Percentiles rank a stretch among this genome's conserved stretches.
phyloP scores from a whole-genome alignment of 35 echinoderm and acorn worm genomes.

The Ophioderma brevispina region DNA sequence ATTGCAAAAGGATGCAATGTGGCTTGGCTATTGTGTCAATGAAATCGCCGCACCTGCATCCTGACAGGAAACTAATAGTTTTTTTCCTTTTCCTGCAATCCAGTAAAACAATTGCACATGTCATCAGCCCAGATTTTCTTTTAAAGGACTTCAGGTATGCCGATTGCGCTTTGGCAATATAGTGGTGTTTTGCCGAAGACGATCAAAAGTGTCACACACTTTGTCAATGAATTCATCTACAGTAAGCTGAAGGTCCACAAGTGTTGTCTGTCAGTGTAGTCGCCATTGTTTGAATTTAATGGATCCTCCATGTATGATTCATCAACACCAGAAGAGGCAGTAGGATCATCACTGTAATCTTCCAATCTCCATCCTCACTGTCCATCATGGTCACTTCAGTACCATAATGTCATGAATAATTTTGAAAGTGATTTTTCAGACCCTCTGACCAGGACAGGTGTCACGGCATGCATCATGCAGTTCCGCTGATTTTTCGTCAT shows the following conservation, averaged over 20 bases:
- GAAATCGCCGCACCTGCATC: constrained; percentile 26
- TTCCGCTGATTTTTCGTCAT: not conserved
- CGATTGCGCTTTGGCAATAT: not conserved
- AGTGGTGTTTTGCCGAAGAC: not conserved
- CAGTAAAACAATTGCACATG: not conserved
- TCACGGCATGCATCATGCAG: not conserved
- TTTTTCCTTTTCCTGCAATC: constrained; percentile 24
- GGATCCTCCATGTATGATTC: not conserved
- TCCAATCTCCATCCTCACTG: too few relatives aligned
- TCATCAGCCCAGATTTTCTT: not conserved
- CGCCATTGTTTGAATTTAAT: not conserved
- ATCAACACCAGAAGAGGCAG: not conserved
- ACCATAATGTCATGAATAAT: too few relatives aligned
- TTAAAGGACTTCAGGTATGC: not conserved
- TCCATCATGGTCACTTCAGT: too few relatives aligned
- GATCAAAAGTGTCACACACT: not conserved
- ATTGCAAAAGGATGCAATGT: constrained; percentile 41
- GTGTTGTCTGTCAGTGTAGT: too few relatives aligned
- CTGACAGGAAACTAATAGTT: constrained; percentile 27
- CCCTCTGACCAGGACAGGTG: not conserved
- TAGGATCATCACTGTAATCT: too few relatives aligned
- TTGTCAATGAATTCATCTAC: not conserved
- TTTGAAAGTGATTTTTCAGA: too few relatives aligned
- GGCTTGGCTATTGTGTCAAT: constrained; percentile 41
- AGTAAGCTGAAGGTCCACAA: not conserved